Conservation (phyloP, 2,113 vertebrate species). For the Cercocebus atys region DNA sequence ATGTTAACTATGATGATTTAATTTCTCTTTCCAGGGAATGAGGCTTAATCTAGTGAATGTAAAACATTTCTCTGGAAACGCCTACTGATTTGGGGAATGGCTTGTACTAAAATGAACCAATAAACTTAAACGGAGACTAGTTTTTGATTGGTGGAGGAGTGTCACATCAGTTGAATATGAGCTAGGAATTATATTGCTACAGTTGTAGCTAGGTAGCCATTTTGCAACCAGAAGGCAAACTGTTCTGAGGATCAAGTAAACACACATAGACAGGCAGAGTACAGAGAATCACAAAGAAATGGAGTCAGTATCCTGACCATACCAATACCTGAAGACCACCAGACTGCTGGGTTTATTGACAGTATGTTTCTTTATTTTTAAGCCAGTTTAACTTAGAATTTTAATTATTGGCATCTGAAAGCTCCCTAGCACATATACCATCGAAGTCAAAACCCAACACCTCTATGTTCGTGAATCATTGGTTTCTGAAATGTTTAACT, state of each 20-base stretch:
- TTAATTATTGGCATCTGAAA: not conserved
- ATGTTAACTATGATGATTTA: not conserved
- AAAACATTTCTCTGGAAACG: not conserved
- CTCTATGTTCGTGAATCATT: not conserved
- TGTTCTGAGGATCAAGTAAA: not conserved
- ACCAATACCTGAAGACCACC: not conserved
- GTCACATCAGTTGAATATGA: not conserved
- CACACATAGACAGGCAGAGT: not conserved
- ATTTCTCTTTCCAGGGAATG: not conserved
- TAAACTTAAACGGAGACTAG: not conserved
- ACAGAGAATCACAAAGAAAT: not conserved
- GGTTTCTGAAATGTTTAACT: not conserved
- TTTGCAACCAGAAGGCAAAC: not conserved
- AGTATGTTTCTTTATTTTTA: not conserved
- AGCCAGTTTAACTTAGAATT: not conserved
- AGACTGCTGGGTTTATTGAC: not conserved
- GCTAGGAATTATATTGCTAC: not conserved
- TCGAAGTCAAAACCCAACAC: not conserved
- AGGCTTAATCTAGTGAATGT: not conserved
- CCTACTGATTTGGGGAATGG: not conserved
- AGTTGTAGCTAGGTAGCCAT: not conserved
- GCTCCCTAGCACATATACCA: not conserved
- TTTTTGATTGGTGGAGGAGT: not conserved
- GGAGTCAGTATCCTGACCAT: not conserved
- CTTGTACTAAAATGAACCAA: not conserved